These are phyloP conservation scores for Panagrolaimus sp. DNA, from an alignment of 1,140 invertebrate genomes.

Conservation along the genomic window DNA sequence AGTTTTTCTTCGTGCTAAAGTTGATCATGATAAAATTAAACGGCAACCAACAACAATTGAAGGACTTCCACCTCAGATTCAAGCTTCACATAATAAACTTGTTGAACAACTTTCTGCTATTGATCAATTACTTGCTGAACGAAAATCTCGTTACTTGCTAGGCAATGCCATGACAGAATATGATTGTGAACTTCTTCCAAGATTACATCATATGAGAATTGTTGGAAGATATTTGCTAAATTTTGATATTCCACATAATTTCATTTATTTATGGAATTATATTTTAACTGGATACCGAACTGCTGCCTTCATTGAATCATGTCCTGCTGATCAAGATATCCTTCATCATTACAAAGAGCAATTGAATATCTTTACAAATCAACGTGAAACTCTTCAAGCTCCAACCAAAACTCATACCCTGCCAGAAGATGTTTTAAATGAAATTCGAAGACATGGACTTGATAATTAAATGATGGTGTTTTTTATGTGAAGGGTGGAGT, in stretches of 20 bases:
- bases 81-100: constrained; percentile 50
- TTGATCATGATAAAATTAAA: constrained; percentile 54
- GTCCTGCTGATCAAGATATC: constrained; percentile 66
- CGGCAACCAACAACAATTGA: constrained; percentile 47
- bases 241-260: constrained; percentile 64
- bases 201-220: constrained; percentile 94
- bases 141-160: constrained; percentile 78
- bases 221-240: constrained; percentile 67
- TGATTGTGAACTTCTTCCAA: constrained; percentile 96
- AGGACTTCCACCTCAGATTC: constrained; percentile 47
- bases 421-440: constrained; percentile 44
- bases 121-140: constrained; percentile 44
- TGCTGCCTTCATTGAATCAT: constrained; percentile 65
- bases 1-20: constrained; percentile 58
- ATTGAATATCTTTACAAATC: constrained; percentile 53
- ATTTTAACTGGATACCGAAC: constrained; percentile 65
- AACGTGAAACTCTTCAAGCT: constrained; percentile 55
- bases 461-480: neutral
- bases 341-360: constrained; percentile 59
- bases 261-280: constrained; percentile 66
- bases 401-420: constrained; percentile 56
- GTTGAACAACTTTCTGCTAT: constrained; percentile 55
- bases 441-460: constrained; percentile 41
- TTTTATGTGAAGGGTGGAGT: no score
- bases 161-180: constrained; percentile 96